A percentile compares a stretch with the other conserved stretches of the same genome.
Evolutionary conservation across 1,140 invertebrate genomes (phyloP).

Genomic region (Meloidogyne chitwoodi): DNA sequence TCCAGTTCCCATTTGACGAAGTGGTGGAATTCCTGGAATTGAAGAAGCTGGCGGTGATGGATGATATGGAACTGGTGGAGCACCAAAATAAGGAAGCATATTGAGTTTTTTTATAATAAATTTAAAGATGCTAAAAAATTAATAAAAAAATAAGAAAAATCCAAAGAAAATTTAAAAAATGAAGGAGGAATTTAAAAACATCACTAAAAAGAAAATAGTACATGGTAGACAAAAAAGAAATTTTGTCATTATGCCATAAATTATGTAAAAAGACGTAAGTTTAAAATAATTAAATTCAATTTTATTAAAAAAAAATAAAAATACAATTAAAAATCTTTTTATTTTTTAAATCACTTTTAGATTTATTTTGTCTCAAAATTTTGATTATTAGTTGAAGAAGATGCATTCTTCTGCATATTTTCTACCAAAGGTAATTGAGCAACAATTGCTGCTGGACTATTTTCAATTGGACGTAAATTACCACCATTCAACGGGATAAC

Average conservation of each 20-base stretch:
- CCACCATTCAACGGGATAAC: background rate
- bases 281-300: too few relatives aligned
- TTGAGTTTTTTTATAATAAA: background rate
- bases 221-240: background rate
- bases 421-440: background rate
- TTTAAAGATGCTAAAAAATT: background rate
- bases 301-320: too few relatives aligned
- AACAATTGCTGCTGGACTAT: background rate
- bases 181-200: too few relatives aligned
- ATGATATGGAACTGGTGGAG: slow-evolving; percentile 6
- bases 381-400: background rate
- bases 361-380: background rate
- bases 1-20: background rate
- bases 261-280: too few relatives aligned
- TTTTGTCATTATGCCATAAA: background rate
- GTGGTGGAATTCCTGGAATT: slow-evolving; percentile 6
- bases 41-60: slow-evolving; percentile 1
- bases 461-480: background rate
- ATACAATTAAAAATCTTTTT: too few relatives aligned
- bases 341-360: too few relatives aligned
- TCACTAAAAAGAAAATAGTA: background rate
- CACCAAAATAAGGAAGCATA: slow-evolving; percentile 3
- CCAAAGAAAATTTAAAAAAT: too few relatives aligned
- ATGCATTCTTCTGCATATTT: background rate
- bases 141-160: too few relatives aligned